phyloP scores from a whole-genome alignment of 2,113 vertebrate genomes.

The Eclectus roratus region DNA sequence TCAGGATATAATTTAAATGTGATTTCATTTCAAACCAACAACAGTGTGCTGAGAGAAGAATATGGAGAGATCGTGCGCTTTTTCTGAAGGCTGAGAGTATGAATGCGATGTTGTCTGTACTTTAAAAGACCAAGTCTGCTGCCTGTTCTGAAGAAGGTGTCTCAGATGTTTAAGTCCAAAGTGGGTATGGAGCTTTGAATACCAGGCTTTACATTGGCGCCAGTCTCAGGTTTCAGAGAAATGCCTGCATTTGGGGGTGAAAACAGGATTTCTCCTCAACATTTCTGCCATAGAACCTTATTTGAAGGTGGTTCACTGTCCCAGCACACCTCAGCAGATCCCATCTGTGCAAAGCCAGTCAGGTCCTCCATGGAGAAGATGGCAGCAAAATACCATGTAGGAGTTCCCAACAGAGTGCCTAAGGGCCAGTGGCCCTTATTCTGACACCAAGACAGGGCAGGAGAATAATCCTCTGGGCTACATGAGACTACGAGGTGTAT shows the following conservation, averaged over 20 bases:
- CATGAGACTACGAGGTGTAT: background rate
- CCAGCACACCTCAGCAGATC: background rate
- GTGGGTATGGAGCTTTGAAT: background rate
- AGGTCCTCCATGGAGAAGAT: background rate
- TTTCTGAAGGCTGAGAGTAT: background rate
- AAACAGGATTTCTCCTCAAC: background rate
- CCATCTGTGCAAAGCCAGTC: background rate
- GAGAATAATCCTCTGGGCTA: background rate
- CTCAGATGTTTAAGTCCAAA: background rate
- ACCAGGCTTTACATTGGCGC: rapidly evolving
- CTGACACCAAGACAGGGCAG: background rate
- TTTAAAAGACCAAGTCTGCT: background rate
- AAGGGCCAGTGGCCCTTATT: background rate
- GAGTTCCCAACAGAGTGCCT: background rate
- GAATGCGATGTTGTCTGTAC: background rate
- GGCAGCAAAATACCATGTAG: background rate
- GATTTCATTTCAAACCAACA: background rate
- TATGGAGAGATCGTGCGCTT: background rate
- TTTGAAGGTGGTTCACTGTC: background rate
- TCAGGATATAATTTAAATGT: background rate
- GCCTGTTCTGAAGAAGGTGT: background rate
- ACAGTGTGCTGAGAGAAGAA: background rate
- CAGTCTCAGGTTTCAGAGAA: background rate
- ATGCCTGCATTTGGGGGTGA: background rate
- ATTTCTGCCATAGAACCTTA: background rate